Conservation (phyloP, 1,140 invertebrate species). For the Eueides isabella region DNA sequence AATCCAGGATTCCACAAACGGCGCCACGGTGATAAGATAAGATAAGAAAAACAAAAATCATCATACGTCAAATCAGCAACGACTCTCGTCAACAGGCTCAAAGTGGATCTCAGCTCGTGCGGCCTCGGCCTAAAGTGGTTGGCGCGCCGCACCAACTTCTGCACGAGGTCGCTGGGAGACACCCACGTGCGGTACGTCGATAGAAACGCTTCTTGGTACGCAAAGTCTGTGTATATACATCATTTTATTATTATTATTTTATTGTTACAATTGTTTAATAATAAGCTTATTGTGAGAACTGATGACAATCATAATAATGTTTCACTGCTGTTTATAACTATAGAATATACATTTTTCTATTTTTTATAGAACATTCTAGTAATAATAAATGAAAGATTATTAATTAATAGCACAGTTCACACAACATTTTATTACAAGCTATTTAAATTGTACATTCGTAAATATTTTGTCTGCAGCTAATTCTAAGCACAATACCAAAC, state of each 20-base stretch:
- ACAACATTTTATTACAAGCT: neutral
- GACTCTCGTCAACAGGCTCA: slow-evolving; percentile 92
- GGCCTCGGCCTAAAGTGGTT: slow-evolving; percentile 91
- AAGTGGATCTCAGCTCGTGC: slow-evolving; percentile 90
- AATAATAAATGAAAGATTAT: too few species aligned
- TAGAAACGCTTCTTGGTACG: slow-evolving; percentile 98
- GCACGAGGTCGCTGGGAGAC: slow-evolving; percentile 92
- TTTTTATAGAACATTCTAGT: too few species aligned
- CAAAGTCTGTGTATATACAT: slow-evolving; percentile 86
- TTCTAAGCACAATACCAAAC: slow-evolving; percentile 18
- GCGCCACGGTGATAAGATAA: neutral
- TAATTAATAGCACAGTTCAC: too few species aligned
- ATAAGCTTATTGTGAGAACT: neutral
- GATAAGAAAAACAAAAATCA: neutral
- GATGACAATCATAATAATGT: neutral
- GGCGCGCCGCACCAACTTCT: slow-evolving; percentile 91
- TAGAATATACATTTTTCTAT: too few species aligned
- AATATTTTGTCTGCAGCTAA: slow-evolving; percentile 15
- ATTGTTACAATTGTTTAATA: neutral
- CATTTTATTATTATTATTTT: neutral
- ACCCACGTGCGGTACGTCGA: slow-evolving; percentile 98
- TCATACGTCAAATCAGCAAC: slow-evolving; percentile 96
- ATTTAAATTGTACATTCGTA: neutral
- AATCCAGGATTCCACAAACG: too few species aligned
- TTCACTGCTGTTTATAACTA: neutral